Evolutionary conservation across 2,797 vertebrate genomes (phyloP).

Genomic region (Fratercula arctica): DNA sequence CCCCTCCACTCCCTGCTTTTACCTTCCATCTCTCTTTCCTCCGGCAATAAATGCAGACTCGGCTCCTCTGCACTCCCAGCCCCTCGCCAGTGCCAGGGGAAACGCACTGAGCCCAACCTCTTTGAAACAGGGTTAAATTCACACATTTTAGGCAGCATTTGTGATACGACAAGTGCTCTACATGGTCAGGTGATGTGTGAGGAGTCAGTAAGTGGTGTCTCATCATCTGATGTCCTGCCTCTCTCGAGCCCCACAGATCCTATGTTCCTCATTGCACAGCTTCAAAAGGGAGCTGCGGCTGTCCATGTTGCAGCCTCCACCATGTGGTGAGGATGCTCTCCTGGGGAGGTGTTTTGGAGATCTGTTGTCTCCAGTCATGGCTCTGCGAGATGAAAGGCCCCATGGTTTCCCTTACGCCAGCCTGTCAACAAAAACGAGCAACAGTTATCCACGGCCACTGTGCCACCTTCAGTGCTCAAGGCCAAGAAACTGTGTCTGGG

Average conservation of each 20-base stretch:
- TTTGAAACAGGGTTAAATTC: background rate
- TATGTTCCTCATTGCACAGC: background rate
- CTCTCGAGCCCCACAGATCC: background rate
- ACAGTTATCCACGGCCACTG: accelerated
- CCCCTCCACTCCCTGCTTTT: background rate
- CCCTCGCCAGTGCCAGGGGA: background rate
- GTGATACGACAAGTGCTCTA: accelerated
- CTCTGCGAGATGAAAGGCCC: background rate
- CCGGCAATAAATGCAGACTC: background rate
- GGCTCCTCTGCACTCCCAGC: background rate
- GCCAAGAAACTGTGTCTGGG: background rate
- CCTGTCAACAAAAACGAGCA: background rate
- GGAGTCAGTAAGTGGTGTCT: background rate
- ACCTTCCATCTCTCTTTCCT: background rate
- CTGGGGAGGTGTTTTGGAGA: background rate
- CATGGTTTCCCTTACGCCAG: background rate
- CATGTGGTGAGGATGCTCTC: accelerated
- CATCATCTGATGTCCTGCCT: background rate
- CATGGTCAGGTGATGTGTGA: accelerated
- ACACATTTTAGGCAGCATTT: background rate
- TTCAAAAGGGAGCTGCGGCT: background rate
- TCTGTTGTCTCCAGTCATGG: background rate
- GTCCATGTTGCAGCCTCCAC: background rate
- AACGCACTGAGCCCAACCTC: background rate
- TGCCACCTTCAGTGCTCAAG: background rate